Conservation (phyloP, 2,113 vertebrate genomes). For the Daboia siamensis region DNA sequence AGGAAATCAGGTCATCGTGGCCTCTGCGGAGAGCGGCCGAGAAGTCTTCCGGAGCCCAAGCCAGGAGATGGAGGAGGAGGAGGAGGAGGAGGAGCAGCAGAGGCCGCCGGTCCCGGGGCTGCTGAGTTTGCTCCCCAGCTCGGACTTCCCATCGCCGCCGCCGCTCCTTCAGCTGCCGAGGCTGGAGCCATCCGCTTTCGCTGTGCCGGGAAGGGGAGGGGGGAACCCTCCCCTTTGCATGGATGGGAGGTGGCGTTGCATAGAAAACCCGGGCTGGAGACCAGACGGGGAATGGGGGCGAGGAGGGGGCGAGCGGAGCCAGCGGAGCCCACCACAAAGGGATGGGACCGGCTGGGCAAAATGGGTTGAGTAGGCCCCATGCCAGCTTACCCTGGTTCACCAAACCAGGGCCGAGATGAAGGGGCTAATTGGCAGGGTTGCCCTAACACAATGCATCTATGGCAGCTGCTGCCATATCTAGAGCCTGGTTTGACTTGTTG, state of each 20-base stretch:
- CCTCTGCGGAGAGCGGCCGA: conserved; percentile 13
- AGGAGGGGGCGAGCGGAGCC: not conserved
- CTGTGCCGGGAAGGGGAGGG: conserved; percentile 10
- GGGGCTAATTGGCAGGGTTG: not conserved
- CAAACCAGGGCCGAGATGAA: not conserved
- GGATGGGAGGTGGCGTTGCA: conserved; percentile 53
- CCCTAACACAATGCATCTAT: not conserved
- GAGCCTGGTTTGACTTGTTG: not conserved
- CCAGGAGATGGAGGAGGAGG: not conserved
- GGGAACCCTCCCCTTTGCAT: conserved; percentile 30
- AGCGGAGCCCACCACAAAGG: not conserved
- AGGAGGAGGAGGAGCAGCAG: not conserved
- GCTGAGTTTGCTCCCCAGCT: not conserved
- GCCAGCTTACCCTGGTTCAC: not conserved
- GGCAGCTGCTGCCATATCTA: not conserved
- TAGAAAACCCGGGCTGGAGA: conserved; percentile 68
- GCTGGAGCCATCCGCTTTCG: conserved; percentile 52
- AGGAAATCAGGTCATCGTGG: conserved; percentile 49
- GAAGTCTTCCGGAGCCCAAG: conserved; percentile 28
- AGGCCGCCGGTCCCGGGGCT: not conserved
- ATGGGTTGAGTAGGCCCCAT: not conserved
- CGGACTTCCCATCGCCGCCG: not conserved
- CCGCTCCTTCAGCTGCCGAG: not conserved
- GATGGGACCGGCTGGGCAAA: not conserved
- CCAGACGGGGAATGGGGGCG: conserved; percentile 29